These are phyloP conservation scores for Pseudococcus jackbeardsleyi DNA, from an alignment of 2,888 invertebrate genomes.

Conservation along the genomic window DNA sequence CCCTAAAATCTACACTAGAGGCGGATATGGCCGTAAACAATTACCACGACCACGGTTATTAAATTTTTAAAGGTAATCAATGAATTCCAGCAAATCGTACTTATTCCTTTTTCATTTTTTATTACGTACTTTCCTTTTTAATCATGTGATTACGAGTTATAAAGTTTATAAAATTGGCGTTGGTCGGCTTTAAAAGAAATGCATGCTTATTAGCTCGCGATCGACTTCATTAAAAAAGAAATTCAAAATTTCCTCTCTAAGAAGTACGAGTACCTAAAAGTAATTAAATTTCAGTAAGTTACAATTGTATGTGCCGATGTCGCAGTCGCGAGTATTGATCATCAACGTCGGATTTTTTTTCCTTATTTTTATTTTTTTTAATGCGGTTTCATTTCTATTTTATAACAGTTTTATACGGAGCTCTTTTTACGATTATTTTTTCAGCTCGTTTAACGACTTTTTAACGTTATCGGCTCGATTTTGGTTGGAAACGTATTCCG, in stretches of 20 bases:
- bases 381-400: conserved; percentile 32
- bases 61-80: conserved; percentile 52
- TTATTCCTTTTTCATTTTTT: conserved; percentile 21
- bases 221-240: conserved; percentile 28
- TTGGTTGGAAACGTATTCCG: background rate
- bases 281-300: conserved; percentile 3
- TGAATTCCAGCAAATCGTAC: conserved; percentile 36
- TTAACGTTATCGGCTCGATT: conserved; percentile 17
- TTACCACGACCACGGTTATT: conserved; percentile 12
- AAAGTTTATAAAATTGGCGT: background rate
- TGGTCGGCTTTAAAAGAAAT: background rate
- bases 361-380: background rate
- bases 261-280: background rate
- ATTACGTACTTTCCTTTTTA: conserved; percentile 14
- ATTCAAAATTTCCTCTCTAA: background rate
- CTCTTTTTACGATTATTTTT: conserved; percentile 55
- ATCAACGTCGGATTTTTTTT: background rate
- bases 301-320: background rate
- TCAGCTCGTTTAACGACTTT: conserved; percentile 38
- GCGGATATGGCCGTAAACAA: conserved; percentile 5
- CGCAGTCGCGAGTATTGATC: background rate
- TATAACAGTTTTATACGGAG: conserved; percentile 13
- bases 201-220: background rate
- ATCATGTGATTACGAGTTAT: background rate
- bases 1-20: background rate